These are phyloP conservation scores for Mesochorus sp. DNA, from an alignment of 2,888 invertebrate species.

Conservation along the genomic window DNA sequence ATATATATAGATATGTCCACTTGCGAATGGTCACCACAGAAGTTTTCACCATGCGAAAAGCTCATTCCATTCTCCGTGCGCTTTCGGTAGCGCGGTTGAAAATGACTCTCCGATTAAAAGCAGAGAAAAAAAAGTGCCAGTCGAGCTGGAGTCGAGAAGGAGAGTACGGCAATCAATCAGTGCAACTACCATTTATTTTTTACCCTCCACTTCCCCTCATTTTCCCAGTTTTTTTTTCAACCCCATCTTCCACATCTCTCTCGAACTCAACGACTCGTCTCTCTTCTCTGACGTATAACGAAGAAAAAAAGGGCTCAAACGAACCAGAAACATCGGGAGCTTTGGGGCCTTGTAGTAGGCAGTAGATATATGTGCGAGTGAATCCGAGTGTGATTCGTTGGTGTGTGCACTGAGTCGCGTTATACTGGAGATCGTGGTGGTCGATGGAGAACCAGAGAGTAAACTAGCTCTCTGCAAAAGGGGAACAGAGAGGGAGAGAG, in stretches of 20 bases:
- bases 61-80: not conserved
- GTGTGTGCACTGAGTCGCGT: slow-evolving; percentile 39
- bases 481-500: not conserved
- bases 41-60: slow-evolving; percentile 34
- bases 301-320: slow-evolving; percentile 1
- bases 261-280: not conserved
- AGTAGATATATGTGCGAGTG: not conserved
- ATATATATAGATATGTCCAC: not conserved
- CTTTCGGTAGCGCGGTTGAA: slow-evolving; percentile 46
- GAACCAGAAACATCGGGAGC: not conserved
- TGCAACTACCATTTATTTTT: slow-evolving; percentile 69
- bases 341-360: slow-evolving; percentile 7
- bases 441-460: not conserved
- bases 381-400: slow-evolving; percentile 21
- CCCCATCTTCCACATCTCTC: not conserved
- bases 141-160: slow-evolving; percentile 37
- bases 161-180: slow-evolving; percentile 69
- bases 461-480: slow-evolving; percentile 36
- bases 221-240: slow-evolving; percentile 14
- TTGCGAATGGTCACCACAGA: slow-evolving; percentile 19
- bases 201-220: slow-evolving; percentile 37
- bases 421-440: slow-evolving; percentile 9
- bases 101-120: slow-evolving; percentile 70
- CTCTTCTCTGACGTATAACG: too few species aligned
- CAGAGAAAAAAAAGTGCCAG: slow-evolving; percentile 54